Evolutionary conservation across 2,797 vertebrate species (phyloP).

Genomic region (Gymnoscopelus microlampas): DNA sequence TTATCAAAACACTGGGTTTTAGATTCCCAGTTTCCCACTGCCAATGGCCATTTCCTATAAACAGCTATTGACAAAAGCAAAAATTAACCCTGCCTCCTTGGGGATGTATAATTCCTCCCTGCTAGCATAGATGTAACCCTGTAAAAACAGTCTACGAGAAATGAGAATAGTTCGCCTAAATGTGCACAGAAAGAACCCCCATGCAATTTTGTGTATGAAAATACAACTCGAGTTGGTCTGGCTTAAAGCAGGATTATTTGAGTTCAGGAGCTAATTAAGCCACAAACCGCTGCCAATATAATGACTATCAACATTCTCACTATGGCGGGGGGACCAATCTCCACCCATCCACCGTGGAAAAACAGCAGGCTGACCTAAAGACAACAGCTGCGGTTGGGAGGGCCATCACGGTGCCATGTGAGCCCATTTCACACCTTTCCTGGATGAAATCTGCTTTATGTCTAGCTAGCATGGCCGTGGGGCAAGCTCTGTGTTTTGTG

Average conservation of each 20-base stretch:
- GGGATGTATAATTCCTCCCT: too few species aligned
- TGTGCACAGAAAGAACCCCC: too few species aligned
- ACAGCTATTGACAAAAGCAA: too few species aligned
- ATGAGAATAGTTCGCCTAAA: too few species aligned
- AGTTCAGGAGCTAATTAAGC: background rate
- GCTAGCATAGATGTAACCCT: too few species aligned
- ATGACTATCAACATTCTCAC: background rate
- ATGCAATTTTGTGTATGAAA: too few species aligned
- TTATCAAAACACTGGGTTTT: too few species aligned
- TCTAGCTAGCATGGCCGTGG: background rate
- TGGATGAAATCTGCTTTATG: slow-evolving; percentile 5
- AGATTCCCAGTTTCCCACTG: too few species aligned
- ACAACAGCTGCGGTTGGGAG: slow-evolving; percentile 15
- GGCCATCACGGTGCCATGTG: slow-evolving; percentile 9
- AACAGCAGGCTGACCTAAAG: slow-evolving; percentile 4
- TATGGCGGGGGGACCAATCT: too few species aligned
- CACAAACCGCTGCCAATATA: background rate
- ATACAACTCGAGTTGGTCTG: background rate
- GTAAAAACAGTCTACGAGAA: too few species aligned
- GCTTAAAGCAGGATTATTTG: background rate
- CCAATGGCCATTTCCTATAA: too few species aligned
- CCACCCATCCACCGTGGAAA: background rate
- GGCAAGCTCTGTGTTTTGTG: slow-evolving; percentile 26
- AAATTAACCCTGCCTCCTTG: too few species aligned
- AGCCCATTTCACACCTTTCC: slow-evolving; percentile 25